Conservation (phyloP, 2,113 vertebrate genomes). For the Aleadryas rufinucha region DNA sequence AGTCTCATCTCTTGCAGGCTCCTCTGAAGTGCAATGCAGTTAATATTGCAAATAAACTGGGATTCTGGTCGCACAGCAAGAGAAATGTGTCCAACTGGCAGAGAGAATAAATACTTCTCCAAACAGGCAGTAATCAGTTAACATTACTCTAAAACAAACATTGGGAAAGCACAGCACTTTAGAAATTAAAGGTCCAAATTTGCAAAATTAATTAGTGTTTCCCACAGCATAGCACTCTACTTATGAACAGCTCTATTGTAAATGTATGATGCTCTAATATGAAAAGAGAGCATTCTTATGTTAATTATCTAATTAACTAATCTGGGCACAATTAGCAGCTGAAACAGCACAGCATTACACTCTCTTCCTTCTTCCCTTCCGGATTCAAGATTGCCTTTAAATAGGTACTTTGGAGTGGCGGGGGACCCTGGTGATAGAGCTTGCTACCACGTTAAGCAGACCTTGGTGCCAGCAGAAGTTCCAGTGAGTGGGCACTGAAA, state of each 20-base stretch:
- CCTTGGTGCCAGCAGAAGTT: background rate
- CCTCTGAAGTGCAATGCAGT: background rate
- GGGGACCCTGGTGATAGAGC: background rate
- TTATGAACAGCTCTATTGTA: conserved; percentile 64
- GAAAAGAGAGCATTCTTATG: conserved; percentile 66
- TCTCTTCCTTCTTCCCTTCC: conserved; percentile 39
- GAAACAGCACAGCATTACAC: conserved; percentile 46
- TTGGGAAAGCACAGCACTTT: conserved; percentile 48
- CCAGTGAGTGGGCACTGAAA: background rate
- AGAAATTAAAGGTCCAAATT: conserved; percentile 64
- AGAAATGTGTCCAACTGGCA: conserved; percentile 53
- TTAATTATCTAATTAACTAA: conserved; percentile 71
- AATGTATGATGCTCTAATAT: conserved; percentile 60
- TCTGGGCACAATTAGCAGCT: conserved; percentile 61
- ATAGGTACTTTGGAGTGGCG: background rate
- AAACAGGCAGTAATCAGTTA: conserved; percentile 27
- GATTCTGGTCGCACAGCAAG: conserved; percentile 3
- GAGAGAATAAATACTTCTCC: conserved; percentile 46
- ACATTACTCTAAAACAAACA: conserved; percentile 44
- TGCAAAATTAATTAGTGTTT: conserved; percentile 73
- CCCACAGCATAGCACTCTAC: conserved; percentile 45
- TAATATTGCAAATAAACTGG: background rate
- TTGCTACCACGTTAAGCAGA: background rate
- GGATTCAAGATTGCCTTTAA: conserved; percentile 49
- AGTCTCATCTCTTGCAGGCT: background rate